A percentile compares a stretch with the other conserved stretches of the same genome.
Conservation (phyloP, 2,888 invertebrate genomes). For the Drosophila acutilabella region DNA sequence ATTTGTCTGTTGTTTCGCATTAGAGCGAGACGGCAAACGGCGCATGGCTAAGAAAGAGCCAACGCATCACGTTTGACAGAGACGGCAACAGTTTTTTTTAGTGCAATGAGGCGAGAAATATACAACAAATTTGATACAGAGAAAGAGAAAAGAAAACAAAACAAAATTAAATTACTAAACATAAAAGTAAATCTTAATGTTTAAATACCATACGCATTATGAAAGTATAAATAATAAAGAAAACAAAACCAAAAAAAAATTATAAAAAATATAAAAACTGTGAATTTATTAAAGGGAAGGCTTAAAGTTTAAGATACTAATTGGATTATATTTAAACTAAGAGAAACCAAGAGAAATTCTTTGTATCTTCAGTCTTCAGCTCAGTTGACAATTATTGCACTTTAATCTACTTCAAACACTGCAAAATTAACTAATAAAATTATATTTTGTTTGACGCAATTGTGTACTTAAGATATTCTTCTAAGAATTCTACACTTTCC, state of each 20-base stretch:
- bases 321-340: too few relatives aligned
- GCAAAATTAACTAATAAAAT: not conserved
- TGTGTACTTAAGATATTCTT: constrained; percentile 1
- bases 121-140: constrained; percentile 29
- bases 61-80: constrained; percentile 10
- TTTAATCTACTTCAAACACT: constrained; percentile 5
- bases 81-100: constrained; percentile 37
- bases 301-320: not conserved
- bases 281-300: not conserved
- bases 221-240: constrained; percentile 62
- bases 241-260: constrained; percentile 36
- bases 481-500: not conserved
- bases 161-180: constrained; percentile 3
- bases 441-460: not conserved
- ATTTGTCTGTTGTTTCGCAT: constrained; percentile 36
- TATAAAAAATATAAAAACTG: not conserved
- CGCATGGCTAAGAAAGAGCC: constrained; percentile 45
- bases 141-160: constrained; percentile 2
- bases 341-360: too few relatives aligned
- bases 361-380: too few relatives aligned
- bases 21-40: constrained; percentile 53
- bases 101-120: constrained; percentile 51
- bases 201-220: constrained; percentile 62
- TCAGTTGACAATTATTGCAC: not conserved
- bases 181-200: constrained; percentile 23